Base-by-base conservation (phyloP, 1,140 invertebrate genomes). In the Epicauta chinensis region DNA sequence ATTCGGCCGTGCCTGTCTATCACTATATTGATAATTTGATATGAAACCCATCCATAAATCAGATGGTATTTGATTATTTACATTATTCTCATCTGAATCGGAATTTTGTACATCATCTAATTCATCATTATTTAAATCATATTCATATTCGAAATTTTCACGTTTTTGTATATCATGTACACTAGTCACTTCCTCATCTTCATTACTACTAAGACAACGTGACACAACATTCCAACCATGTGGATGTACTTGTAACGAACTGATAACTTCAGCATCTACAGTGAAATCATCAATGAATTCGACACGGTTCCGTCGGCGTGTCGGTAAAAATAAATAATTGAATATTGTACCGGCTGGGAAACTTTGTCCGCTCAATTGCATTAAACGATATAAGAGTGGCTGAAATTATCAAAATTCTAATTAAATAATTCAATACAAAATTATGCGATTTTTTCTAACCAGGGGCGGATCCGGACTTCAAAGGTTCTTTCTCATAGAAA, bases 231-330 rank as follows among this genome's bases (percentile, higher is more conserved):
- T 89, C 87, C 91, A 93, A 2, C 91, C 91, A 64, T 92, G 83
- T 3, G 93, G 93, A 75, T 97, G 92, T 55, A 97, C 82, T 76
- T 93, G 87, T 36, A 93, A 72, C 12, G 91, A 91, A 57, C 89
- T 87, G 58, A 96, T 89, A 44, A 92, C 86, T 72, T 93, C 88
- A 0, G 91, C 91, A 59, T 93, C 89, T 67, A 93, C 88, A 0
- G 91, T 91, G 69, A 95, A 96, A 75, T 96, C 93, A 1, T 85
- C 84, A 4, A 96, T 80, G 63, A 95, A 85, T 71, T 96, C 91
- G 2, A 95, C 81, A 37, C 91, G 76, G 71, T 96, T 96, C 51
- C 84, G 77, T 52, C 80, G 80, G 30, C 89, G 77, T 6, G 74
- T 77, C 17, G 77, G 73, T 17, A 82, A 83, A 67, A 93, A 93